Base-by-base conservation (phyloP, 2,797 vertebrate genomes). In the Muscicapa striata region DNA sequence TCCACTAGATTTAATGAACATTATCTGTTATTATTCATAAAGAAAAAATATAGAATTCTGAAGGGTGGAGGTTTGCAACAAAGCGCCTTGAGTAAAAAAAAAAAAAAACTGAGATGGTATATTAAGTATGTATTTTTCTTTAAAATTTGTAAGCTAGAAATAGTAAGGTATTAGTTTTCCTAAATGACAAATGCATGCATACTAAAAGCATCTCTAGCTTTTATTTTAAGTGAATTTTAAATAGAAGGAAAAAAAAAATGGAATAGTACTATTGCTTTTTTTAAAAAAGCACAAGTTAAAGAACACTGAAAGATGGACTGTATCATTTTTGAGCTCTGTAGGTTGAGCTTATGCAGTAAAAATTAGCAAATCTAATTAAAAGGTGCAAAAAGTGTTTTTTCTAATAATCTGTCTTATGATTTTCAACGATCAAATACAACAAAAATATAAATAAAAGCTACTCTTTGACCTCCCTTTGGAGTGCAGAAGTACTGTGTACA, bases 381-480 rank as follows among this genome's bases (percentile, higher is more conserved):
- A 96, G n/a, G 32, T 87, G 5, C 38, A 91, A 95, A 95, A 82
- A 91, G 6, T 66, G 24, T 55, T 84, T 95, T 95, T 67, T 80
- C n/a, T 93, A 94, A 95, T 97, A 92, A 95, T 96, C 34, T 89
- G 30, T 51, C 32, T 82, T 96, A 84, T 93, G 63, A 96, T 95
- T 96, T 96, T 89, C 87, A 93, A 72, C 5, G 0, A 88, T 43
- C 40, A 94, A 96, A 93, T 93, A 40, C 74, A 96, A 94, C 63
- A 95, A 95, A 95, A 94, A 94, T 92, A 96, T 93, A 97, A 97
- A 96, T 98, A 98, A 98, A 98, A 97, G 97, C 98, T 98, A 97
- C 96, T 97, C 98, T 98, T 98, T 98, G 98, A 98, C 98, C 97
- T 97, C 90, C 93, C 96, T 97, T 49, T 89, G 94, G 91, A 98